A percentile compares a stretch with the other conserved stretches of the same genome.
phyloP scores from a whole-genome alignment of 2,888 invertebrate species.

The Allacma fusca region DNA sequence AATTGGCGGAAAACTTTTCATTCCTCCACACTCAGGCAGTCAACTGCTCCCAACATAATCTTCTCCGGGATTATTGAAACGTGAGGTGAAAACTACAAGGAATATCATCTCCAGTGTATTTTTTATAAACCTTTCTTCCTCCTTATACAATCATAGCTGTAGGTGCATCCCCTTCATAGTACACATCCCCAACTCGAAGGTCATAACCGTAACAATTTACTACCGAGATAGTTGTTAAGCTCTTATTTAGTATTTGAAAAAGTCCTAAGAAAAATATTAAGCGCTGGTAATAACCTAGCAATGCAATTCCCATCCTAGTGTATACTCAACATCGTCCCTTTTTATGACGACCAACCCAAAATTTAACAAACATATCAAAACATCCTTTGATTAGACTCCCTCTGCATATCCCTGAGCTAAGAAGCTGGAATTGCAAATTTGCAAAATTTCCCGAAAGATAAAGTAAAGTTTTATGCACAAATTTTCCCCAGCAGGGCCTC shows the following conservation, averaged over 20 bases:
- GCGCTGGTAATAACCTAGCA: too few relatives aligned
- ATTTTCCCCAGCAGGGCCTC: too few relatives aligned
- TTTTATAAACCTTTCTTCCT: neutral
- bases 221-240: slow-evolving; percentile 10
- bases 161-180: neutral
- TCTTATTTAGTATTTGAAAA: slow-evolving; percentile 8
- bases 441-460: too few relatives aligned
- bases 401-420: too few relatives aligned
- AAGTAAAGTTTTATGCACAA: too few relatives aligned
- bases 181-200: neutral
- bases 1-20: slow-evolving; percentile 25
- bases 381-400: too few relatives aligned
- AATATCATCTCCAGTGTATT: slow-evolving; percentile 21
- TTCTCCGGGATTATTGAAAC: slow-evolving; percentile 22
- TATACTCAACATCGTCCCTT: too few relatives aligned
- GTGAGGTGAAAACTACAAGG: slow-evolving; percentile 26
- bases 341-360: too few relatives aligned
- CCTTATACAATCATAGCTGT: neutral
- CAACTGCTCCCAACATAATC: slow-evolving; percentile 9
- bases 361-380: too few relatives aligned
- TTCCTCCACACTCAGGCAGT: neutral
- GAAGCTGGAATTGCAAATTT: too few relatives aligned
- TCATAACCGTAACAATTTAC: neutral
- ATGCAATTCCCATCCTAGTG: too few relatives aligned
- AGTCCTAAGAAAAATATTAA: neutral